Evolutionary conservation across 2,113 vertebrate genomes (phyloP).

Genomic region (Stercorarius parasiticus): DNA sequence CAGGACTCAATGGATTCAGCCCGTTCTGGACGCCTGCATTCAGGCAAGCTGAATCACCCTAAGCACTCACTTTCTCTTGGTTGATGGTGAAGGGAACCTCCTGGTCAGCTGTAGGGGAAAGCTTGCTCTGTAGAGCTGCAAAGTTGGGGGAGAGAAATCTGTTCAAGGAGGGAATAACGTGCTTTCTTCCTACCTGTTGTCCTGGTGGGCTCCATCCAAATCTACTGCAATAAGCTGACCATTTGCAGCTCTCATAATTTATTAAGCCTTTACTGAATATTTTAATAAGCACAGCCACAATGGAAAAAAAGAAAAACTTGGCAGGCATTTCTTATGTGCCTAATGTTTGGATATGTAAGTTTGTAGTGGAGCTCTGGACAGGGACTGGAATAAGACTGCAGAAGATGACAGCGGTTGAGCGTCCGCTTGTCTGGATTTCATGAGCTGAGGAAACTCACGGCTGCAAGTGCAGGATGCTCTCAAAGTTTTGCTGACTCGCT

Average conservation of each 20-base stretch:
- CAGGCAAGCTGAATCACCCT: not conserved
- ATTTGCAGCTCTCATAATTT: not conserved
- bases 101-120: not conserved
- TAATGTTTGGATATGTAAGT: not conserved
- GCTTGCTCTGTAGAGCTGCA: not conserved
- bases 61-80: not conserved
- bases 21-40: not conserved
- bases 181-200: not conserved
- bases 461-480: not conserved
- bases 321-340: not conserved
- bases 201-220: not conserved
- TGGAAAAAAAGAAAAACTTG: not conserved
- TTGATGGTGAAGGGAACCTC: not conserved
- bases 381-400: not conserved
- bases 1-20: not conserved
- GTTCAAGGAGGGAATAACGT: not conserved
- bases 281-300: not conserved
- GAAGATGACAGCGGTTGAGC: not conserved
- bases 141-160: not conserved
- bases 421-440: not conserved
- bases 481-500: not conserved
- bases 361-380: not conserved
- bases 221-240: not conserved
- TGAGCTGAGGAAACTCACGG: not conserved
- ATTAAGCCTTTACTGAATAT: not conserved